A percentile compares a stretch with the other conserved stretches of the same genome.
These are phyloP conservation scores for Antigone vipio DNA, from an alignment of 2,113 vertebrate genomes.

Conservation along the genomic window DNA sequence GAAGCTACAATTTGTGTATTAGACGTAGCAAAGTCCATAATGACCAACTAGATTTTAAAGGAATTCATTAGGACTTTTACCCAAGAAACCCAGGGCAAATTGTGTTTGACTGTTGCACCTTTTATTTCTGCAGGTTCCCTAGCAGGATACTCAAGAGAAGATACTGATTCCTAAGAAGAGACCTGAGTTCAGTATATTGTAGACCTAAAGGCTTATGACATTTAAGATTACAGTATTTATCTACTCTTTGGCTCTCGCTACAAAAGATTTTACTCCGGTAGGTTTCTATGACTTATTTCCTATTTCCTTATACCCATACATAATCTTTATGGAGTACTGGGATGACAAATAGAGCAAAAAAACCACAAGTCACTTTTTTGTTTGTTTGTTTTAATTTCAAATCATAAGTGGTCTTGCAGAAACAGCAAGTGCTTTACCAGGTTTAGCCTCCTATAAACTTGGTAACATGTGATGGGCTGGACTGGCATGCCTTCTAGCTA, in stretches of 20 bases:
- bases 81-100: background rate
- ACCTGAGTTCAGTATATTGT: background rate
- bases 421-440: background rate
- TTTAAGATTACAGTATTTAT: background rate
- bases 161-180: background rate
- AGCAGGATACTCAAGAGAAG: background rate
- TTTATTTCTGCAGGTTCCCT: background rate
- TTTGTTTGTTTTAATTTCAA: background rate
- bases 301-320: background rate
- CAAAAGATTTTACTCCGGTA: background rate
- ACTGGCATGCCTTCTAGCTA: background rate
- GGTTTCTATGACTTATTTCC: background rate
- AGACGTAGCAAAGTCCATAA: background rate
- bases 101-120: background rate
- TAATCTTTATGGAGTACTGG: background rate
- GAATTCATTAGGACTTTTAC: background rate
- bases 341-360: background rate
- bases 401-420: background rate
- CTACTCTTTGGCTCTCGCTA: background rate
- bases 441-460: background rate
- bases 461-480: background rate
- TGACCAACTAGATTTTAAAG: background rate
- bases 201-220: background rate
- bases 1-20: background rate
- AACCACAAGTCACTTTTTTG: background rate